These are phyloP conservation scores for Parapristionchus giblindavisi DNA, from an alignment of 2,888 invertebrate genomes.

Conservation along the genomic window DNA sequence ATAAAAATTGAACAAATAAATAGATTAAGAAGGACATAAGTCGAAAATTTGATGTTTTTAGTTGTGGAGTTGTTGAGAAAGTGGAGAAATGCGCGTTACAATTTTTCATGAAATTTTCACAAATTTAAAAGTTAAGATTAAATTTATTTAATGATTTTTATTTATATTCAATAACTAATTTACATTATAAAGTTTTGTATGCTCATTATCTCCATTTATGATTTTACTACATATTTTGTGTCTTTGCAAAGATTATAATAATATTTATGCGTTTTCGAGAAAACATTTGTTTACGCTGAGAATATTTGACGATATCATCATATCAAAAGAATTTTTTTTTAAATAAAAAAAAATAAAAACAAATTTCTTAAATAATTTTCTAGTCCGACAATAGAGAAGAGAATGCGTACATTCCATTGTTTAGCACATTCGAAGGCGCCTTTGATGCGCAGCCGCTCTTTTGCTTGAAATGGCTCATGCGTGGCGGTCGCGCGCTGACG, in stretches of 20 bases:
- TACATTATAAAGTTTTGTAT: neutral
- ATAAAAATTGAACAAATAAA: too few species aligned
- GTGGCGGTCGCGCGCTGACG: constrained; percentile 15
- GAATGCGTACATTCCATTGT: neutral
- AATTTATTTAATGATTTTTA: neutral
- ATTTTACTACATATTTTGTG: neutral
- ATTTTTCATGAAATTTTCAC: too few species aligned
- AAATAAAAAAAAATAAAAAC: neutral
- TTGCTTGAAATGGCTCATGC: neutral
- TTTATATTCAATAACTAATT: neutral
- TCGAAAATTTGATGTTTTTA: too few species aligned
- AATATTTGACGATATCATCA: too few species aligned
- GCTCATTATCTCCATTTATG: too few species aligned
- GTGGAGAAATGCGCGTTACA: too few species aligned
- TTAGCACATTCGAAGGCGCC: neutral
- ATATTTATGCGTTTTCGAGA: too few species aligned
- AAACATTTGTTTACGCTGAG: too few species aligned
- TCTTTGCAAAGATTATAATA: neutral
- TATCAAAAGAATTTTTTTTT: neutral
- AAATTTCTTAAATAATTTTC: neutral
- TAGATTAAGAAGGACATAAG: too few species aligned
- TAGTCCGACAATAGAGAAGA: neutral
- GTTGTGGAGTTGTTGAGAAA: too few species aligned
- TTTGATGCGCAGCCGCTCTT: constrained; percentile 14
- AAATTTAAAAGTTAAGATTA: too few species aligned